Base-by-base conservation (phyloP, 2,113 vertebrate genomes). In the Poecilia latipinna region DNA sequence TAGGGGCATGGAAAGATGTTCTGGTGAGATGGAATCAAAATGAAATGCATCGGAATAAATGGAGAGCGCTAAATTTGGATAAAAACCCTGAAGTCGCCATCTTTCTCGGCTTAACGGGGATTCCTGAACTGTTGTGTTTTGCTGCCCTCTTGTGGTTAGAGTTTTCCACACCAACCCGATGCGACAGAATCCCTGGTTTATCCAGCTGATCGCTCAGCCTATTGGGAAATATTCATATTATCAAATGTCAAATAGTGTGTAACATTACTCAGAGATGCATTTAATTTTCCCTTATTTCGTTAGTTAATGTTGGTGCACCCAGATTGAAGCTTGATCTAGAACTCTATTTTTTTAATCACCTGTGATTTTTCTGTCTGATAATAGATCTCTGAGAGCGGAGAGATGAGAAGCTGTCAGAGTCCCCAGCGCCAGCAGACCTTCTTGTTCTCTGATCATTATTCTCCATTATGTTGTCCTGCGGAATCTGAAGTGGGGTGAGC, bases 321-420 rank as follows among this genome's bases (percentile, higher is more conserved):
- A n/a, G 35, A n/a, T 26, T 61, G 22, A 51, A 13, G 29, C 17
- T 68, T 62, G 51, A 32, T 2, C 44, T 63, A 19, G 31, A 19
- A 74, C 39, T 24, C 11, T 13, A 12, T 39, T 61, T 22, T 12
- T 28, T 17, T 0, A 64, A 24, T 17, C 29, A 91, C 88, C 84
- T 90, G 87, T 84, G 29, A 77, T 82, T 74, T 86, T 92, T 42
- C 68, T 78, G n/a, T 89, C 35, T 6, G 89, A 88, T n/a, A 85
- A 6, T 67, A 89, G 78, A 67, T 70, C 44, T 74, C 37, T 78
- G 33, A 91, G 86, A 48, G 72, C 17, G 6, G 86, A 72, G 0
- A 90, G 80, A 68, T 87, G 79, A 42, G 83, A 29, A 1, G 32
- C 13, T 2, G 62, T 71, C 70, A 83, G 64, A 62, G 24, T 68